Evolutionary conservation across 2,113 vertebrate genomes (phyloP).

Genomic region (Campylomormyrus tamandua): DNA sequence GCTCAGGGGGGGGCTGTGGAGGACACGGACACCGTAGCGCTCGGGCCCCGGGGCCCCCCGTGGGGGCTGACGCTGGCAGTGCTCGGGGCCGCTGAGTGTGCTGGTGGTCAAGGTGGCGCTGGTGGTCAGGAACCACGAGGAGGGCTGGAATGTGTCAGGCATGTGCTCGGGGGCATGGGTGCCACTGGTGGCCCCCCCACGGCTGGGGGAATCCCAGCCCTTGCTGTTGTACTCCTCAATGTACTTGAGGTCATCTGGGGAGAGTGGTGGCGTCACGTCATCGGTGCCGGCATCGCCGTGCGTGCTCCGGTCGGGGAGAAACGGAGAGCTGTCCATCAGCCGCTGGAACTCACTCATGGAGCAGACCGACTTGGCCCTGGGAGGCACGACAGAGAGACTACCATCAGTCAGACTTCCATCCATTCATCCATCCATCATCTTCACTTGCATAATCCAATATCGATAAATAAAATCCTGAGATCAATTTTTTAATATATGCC

Average conservation of each 20-base stretch:
- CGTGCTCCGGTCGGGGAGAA: slow-evolving; percentile 82
- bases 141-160: slow-evolving; percentile 67
- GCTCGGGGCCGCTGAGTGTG: slow-evolving; percentile 81
- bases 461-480: not conserved
- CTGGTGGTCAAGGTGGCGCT: slow-evolving; percentile 89
- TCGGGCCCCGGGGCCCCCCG: slow-evolving; percentile 36
- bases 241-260: slow-evolving; percentile 95
- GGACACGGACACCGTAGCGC: slow-evolving; percentile 6
- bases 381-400: not conserved
- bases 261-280: slow-evolving; percentile 85
- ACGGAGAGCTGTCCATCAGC: slow-evolving; percentile 93
- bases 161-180: slow-evolving; percentile 40
- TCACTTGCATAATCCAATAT: not conserved
- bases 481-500: not conserved
- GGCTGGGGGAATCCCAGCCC: slow-evolving; percentile 73
- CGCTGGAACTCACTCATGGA: slow-evolving; percentile 98
- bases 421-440: not conserved
- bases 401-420: not conserved
- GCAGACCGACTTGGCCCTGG: slow-evolving; percentile 90
- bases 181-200: slow-evolving; percentile 36
- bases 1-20: slow-evolving; percentile 48
- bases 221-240: slow-evolving; percentile 91
- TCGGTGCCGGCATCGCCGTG: slow-evolving; percentile 60
- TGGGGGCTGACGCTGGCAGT: slow-evolving; percentile 73
- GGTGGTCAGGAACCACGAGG: slow-evolving; percentile 90